Conservation (phyloP, 30 jellyfish, hydroid and myxozoan species). For the Cassiopea andromeda region DNA sequence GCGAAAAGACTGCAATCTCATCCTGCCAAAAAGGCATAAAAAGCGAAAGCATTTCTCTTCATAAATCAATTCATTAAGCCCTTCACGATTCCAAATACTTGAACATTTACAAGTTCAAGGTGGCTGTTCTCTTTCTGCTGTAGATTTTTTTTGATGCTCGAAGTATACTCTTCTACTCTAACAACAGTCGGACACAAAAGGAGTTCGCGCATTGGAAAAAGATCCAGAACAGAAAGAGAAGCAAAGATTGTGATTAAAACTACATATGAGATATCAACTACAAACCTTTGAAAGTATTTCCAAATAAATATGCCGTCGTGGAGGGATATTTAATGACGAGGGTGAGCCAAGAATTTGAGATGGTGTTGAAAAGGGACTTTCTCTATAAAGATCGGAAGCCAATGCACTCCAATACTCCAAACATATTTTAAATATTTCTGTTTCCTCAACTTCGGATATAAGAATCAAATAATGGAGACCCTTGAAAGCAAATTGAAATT, state of each 20-base stretch:
- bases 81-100: too few relatives aligned
- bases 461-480: conserved; percentile 91
- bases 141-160: too few relatives aligned
- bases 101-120: too few relatives aligned
- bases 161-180: too few relatives aligned
- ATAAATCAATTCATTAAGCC: too few relatives aligned
- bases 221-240: too few relatives aligned
- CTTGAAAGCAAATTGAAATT: conserved; percentile 24
- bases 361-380: conserved; percentile 99
- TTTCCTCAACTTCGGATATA: conserved; percentile 96
- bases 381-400: conserved; percentile 93
- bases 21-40: too few relatives aligned
- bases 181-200: too few relatives aligned
- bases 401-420: conserved; percentile 98
- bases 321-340: conserved; percentile 78
- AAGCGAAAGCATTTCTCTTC: too few relatives aligned
- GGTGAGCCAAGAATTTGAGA: conserved; percentile 94
- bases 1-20: too few relatives aligned
- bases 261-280: neutral
- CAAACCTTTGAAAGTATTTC: conserved; percentile 92
- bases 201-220: too few relatives aligned
- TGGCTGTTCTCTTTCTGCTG: too few relatives aligned
- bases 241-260: neutral
- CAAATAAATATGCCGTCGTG: conserved; percentile 88
- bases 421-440: conserved; percentile 95